A percentile compares a stretch with the other conserved stretches of the same genome.
These are phyloP conservation scores for Archaeoteleia sp. DNA, from an alignment of 2,888 invertebrate genomes.

Conservation along the genomic window DNA sequence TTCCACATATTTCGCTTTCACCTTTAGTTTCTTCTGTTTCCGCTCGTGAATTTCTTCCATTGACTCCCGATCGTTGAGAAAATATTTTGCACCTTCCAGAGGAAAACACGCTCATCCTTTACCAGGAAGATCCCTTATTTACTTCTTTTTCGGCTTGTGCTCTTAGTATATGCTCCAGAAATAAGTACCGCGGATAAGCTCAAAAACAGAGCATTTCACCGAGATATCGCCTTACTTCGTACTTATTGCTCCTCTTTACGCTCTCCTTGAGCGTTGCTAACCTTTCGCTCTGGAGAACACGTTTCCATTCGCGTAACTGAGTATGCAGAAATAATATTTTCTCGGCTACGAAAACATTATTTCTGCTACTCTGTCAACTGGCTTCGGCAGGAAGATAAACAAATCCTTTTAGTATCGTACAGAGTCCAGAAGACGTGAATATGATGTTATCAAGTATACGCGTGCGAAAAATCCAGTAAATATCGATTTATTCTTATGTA, in stretches of 20 bases:
- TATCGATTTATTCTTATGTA: background rate
- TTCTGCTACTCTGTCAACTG: slow-evolving; percentile 16
- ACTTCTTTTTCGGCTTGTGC: slow-evolving; percentile 29
- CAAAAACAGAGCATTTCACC: slow-evolving; percentile 17
- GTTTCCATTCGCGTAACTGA: slow-evolving; percentile 18
- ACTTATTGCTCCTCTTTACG: slow-evolving; percentile 5
- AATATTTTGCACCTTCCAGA: slow-evolving; percentile 22
- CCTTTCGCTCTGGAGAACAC: slow-evolving; percentile 15
- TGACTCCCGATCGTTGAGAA: slow-evolving; percentile 27
- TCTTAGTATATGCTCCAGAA: slow-evolving; percentile 46
- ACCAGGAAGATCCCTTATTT: slow-evolving; percentile 48
- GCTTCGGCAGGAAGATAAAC: slow-evolving; percentile 22
- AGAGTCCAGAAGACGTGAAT: background rate
- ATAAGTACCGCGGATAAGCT: slow-evolving; percentile 56
- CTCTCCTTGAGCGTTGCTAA: slow-evolving; percentile 6
- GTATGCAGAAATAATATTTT: slow-evolving; percentile 28
- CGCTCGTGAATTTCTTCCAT: slow-evolving; percentile 1
- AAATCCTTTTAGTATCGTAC: slow-evolving; percentile 15
- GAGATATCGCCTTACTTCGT: slow-evolving; percentile 35
- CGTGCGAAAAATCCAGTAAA: background rate
- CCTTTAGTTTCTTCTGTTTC: background rate
- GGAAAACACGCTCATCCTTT: slow-evolving; percentile 55
- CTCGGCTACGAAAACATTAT: slow-evolving; percentile 10
- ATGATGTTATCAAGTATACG: background rate
- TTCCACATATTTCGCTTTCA: background rate